Percentiles rank a stretch among this genome's conserved stretches.
phyloP scores from a whole-genome alignment of 2,113 vertebrate species.

The Charadrius vociferus region DNA sequence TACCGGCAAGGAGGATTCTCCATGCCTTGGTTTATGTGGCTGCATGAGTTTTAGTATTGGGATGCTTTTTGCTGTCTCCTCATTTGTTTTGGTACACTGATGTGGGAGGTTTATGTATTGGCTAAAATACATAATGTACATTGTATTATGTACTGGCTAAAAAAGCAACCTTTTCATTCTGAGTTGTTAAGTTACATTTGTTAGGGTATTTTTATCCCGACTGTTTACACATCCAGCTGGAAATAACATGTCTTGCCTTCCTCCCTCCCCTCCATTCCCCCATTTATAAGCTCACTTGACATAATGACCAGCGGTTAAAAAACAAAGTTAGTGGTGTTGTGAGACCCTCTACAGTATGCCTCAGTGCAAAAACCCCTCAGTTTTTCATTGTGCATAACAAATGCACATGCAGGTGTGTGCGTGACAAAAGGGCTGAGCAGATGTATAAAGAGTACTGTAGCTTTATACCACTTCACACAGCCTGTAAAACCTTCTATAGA shows the following conservation, averaged over 20 bases:
- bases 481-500: neutral
- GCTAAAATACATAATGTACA: neutral
- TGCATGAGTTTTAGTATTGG: neutral
- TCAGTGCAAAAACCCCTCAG: neutral
- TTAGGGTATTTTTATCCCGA: neutral
- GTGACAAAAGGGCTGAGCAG: neutral
- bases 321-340: neutral
- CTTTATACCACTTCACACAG: neutral
- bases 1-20: neutral
- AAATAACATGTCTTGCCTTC: fast-evolving
- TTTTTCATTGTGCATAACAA: neutral
- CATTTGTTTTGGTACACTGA: neutral
- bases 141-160: neutral
- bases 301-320: neutral
- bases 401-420: neutral
- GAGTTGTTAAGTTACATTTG: neutral
- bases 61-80: neutral
- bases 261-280: neutral
- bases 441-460: neutral
- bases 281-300: neutral
- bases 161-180: neutral
- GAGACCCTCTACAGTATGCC: neutral
- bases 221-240: fast-evolving
- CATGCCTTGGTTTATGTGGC: fast-evolving
- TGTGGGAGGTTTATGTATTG: too few relatives aligned